Evolutionary conservation across 2,888 invertebrate genomes (phyloP).

Genomic region (Xestobium rufovillosum): DNA sequence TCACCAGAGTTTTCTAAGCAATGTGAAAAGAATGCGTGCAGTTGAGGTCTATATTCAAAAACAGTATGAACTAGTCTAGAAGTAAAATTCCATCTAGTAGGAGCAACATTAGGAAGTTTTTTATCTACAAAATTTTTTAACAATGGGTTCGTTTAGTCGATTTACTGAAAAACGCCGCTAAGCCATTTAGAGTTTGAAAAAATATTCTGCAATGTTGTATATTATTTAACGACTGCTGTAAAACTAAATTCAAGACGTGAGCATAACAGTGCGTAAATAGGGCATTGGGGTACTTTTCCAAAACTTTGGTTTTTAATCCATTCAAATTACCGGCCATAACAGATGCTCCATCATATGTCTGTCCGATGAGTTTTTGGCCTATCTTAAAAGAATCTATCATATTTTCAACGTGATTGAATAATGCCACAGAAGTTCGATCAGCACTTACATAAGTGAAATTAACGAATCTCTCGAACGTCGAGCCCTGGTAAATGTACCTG

Average conservation of each 20-base stretch:
- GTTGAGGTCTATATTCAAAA: too few species aligned
- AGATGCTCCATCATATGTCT: too few species aligned
- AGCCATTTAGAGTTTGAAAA: conserved; percentile 14
- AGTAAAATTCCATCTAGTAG: conserved; percentile 17
- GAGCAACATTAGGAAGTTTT: conserved; percentile 11
- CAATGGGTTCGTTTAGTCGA: conserved; percentile 14
- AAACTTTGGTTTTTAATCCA: conserved; percentile 20
- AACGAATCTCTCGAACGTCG: conserved; percentile 23
- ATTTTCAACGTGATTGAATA: conserved; percentile 15
- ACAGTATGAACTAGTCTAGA: conserved; percentile 4
- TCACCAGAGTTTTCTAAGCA: too few species aligned
- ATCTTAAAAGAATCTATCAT: conserved; percentile 15
- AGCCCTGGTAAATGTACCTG: conserved; percentile 14
- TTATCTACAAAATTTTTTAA: too few species aligned
- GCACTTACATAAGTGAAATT: conserved; percentile 23
- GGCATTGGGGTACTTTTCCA: too few species aligned
- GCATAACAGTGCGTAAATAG: too few species aligned
- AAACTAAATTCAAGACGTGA: too few species aligned
- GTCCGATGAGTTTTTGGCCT: conserved; percentile 21
- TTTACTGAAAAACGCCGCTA: conserved; percentile 12
- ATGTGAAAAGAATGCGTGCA: too few species aligned
- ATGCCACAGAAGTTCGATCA: conserved; percentile 16
- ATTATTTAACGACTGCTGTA: too few species aligned
- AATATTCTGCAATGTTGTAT: too few species aligned
- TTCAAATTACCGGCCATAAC: too few species aligned